Conservation (phyloP, 2,113 vertebrate species). For the Struthidea cinerea region DNA sequence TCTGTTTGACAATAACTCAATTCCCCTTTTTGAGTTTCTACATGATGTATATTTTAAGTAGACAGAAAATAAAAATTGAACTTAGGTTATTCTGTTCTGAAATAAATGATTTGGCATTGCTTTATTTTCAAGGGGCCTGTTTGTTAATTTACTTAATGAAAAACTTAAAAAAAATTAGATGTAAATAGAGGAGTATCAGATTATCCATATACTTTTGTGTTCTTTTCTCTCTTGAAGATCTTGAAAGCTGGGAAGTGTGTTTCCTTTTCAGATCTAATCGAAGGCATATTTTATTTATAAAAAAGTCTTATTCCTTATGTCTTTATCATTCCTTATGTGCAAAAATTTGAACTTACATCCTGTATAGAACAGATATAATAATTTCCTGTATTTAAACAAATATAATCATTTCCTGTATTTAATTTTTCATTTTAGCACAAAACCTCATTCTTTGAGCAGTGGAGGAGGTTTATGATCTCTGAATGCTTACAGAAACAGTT, state of each 20-base stretch:
- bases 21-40: background rate
- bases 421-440: background rate
- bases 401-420: background rate
- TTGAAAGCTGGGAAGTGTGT: accelerated
- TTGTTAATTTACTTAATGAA: background rate
- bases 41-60: background rate
- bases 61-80: background rate
- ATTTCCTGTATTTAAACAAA: background rate
- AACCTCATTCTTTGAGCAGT: background rate
- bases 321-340: background rate
- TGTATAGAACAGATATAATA: background rate
- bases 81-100: background rate
- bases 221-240: background rate
- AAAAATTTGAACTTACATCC: background rate
- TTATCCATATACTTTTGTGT: background rate
- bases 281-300: background rate
- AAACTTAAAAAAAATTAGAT: background rate
- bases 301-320: background rate
- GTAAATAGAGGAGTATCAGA: background rate
- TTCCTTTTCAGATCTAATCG: background rate
- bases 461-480: background rate
- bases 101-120: accelerated
- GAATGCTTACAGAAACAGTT: background rate
- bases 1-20: background rate
- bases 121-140: background rate